Evolutionary conservation across 2,113 vertebrate species (phyloP).

Genomic region (Leucopternis melanops): DNA sequence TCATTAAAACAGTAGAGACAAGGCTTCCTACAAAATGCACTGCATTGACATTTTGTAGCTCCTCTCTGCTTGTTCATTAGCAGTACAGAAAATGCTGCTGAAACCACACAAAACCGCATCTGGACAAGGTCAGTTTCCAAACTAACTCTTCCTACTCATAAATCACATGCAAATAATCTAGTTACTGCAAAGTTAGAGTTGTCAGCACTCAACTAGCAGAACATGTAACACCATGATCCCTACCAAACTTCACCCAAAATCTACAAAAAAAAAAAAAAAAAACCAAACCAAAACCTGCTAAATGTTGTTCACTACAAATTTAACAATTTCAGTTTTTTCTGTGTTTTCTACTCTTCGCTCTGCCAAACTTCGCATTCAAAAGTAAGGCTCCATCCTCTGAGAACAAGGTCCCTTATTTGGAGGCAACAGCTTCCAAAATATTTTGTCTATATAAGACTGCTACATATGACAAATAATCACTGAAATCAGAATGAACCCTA

Average conservation of each 20-base stretch:
- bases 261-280: background rate
- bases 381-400: background rate
- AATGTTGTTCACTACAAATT: background rate
- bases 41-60: background rate
- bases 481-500: background rate
- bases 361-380: background rate
- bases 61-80: background rate
- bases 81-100: background rate
- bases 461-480: background rate
- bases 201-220: background rate
- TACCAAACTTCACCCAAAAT: background rate
- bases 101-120: background rate
- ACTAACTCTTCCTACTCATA: background rate
- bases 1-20: background rate
- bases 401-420: background rate
- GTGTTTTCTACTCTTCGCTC: background rate
- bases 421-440: background rate
- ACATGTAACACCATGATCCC: accelerated
- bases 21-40: background rate
- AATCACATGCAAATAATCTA: background rate
- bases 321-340: background rate
- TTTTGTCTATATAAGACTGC: background rate
- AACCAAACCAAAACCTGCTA: background rate
- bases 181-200: background rate
- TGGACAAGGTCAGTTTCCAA: background rate